Evolutionary conservation across 2,797 vertebrate genomes (phyloP).

Genomic region (Alcedo atthis): DNA sequence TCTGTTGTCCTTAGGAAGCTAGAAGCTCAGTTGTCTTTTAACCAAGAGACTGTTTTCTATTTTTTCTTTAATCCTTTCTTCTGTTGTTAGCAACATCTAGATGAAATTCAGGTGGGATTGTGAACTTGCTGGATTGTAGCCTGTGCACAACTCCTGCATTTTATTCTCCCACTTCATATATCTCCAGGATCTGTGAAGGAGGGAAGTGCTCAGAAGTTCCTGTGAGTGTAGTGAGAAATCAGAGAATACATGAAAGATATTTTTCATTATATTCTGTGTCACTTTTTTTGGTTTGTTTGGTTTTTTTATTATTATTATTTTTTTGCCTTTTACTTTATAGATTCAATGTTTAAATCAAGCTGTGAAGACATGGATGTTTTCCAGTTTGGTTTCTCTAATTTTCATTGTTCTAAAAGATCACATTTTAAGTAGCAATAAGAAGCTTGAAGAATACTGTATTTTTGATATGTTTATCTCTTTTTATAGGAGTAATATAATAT

Average conservation of each 20-base stretch:
- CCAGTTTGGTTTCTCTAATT: neutral
- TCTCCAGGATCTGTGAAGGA: neutral
- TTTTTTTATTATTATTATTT: no score
- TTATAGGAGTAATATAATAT: neutral
- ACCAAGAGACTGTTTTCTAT: constrained; percentile 42
- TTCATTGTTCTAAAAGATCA: neutral
- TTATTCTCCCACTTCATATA: neutral
- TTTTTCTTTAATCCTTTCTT: constrained; percentile 40
- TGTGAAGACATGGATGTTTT: neutral
- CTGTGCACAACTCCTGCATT: constrained; percentile 23
- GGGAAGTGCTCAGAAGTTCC: neutral
- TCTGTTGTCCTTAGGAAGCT: constrained; percentile 58
- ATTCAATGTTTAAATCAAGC: neutral
- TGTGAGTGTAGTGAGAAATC: neutral
- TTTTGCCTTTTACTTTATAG: neutral
- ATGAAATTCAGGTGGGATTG: constrained; percentile 48
- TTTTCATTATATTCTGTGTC: neutral
- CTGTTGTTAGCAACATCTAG: constrained; percentile 50
- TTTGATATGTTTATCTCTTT: neutral
- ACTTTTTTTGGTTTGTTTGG: no score
- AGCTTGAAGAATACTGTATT: neutral
- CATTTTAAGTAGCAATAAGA: neutral
- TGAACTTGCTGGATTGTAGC: constrained; percentile 34
- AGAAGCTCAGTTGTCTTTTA: constrained; percentile 43
- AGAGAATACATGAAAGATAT: neutral